Evolutionary conservation across 2,113 vertebrate species (phyloP), one percentile per base, ranked within the genome.

Genomic region (Myotis brandtii): DNA sequence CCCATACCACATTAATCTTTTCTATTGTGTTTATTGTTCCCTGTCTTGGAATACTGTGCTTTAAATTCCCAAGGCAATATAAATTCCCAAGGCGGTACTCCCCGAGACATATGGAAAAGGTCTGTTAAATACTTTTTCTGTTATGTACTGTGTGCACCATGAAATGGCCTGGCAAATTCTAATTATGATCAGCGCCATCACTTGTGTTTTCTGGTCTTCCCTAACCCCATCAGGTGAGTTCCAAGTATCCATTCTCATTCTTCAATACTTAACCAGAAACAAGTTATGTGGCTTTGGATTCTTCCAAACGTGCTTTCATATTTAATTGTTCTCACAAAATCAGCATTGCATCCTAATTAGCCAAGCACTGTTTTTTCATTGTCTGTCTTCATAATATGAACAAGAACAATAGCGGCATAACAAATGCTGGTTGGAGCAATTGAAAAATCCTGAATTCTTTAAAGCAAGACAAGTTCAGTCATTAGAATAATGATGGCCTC

Each of bases 11-110:
- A 21, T n/a, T 76, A 69, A 88, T 83, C 77, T 64, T 92, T 93
- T 70, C 79, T 87, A 9, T 80, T 80, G 17, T 79, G 34, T 59
- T 96, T 80, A 56, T 62, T 70, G 67, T 52, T 81, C 32, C 54
- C 82, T 94, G 48, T 83, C 81, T 96, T 88, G 95, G 95, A 96
- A 96, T 94, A 89, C 62, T 72, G 30, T 86, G 64, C 75, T 97
- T 94, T 87, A 79, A 95, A 84, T 94, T 89, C 95, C 89, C 96
- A 43, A 79, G 66, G 70, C 48, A 54, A 0, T 59, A 46, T 56
- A 79, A 95, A 86, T 94, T 89, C 95, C 89, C 96, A 37, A 86
- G 67, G 70, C 37, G n/a, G 0, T 66, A 50, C 40, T 69, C 89
- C 73, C 32, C n/a, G 18, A 91, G 70, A 85, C 84, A 91, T 84